Evolutionary conservation across 92 coral and sea anemone genomes (phyloP).

Genomic region (Epizoanthus illoricatus): DNA sequence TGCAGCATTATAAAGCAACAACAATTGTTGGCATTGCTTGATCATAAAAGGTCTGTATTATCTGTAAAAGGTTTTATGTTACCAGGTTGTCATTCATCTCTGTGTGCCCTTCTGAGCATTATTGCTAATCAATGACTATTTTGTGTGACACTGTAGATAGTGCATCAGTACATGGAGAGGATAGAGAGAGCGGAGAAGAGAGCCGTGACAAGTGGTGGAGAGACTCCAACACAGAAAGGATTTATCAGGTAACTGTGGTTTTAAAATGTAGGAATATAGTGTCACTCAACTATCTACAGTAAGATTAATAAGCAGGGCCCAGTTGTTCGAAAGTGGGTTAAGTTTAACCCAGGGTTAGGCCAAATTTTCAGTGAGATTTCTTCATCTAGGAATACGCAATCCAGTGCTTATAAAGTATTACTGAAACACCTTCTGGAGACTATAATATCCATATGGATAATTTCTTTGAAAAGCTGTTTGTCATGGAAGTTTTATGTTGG

Average conservation of each 20-base stretch:
- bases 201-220: constrained; percentile 55
- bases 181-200: constrained; percentile 82
- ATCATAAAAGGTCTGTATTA: background rate
- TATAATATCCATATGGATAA: too few relatives aligned
- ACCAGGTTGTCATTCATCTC: background rate
- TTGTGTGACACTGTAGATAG: constrained; percentile 51
- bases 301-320: too few relatives aligned
- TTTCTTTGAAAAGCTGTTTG: too few relatives aligned
- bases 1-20: background rate
- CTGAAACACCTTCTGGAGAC: too few relatives aligned
- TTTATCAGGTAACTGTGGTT: constrained; percentile 50
- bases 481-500: too few relatives aligned
- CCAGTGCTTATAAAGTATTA: too few relatives aligned
- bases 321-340: too few relatives aligned
- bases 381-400: too few relatives aligned
- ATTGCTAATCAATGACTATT: background rate
- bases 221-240: constrained; percentile 64
- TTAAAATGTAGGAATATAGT: background rate
- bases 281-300: too few relatives aligned
- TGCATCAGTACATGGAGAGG: constrained; percentile 95
- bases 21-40: background rate
- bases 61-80: background rate
- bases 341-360: too few relatives aligned
- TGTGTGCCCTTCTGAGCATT: background rate
- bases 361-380: too few relatives aligned